A percentile compares a stretch with the other conserved stretches of the same genome.
These are phyloP conservation scores for Pseudopodoces humilis DNA, from an alignment of 2,113 vertebrate genomes.

Conservation along the genomic window DNA sequence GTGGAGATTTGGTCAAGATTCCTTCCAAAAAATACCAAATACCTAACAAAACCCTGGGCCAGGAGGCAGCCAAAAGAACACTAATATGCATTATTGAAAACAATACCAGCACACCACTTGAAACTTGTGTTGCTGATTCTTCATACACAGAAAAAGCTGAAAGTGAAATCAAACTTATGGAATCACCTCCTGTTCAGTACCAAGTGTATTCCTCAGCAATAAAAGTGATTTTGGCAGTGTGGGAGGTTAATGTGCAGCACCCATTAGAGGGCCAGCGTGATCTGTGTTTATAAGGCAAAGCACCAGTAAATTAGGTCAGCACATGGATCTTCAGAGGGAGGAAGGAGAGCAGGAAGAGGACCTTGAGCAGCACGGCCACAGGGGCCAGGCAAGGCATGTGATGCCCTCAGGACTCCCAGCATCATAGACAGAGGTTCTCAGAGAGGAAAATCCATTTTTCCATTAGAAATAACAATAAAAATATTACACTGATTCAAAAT, in stretches of 20 bases:
- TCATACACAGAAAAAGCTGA: neutral
- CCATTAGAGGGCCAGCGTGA: neutral
- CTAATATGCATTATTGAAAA: neutral
- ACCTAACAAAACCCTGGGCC: neutral
- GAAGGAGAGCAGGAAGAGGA: neutral
- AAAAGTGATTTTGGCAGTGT: neutral
- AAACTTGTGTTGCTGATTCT: neutral
- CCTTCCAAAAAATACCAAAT: neutral
- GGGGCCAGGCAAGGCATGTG: neutral
- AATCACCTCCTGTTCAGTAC: neutral
- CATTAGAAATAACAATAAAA: conserved; percentile 33
- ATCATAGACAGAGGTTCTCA: neutral
- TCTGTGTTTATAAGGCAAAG: neutral
- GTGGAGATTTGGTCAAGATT: neutral
- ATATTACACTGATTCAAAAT: conserved; percentile 26
- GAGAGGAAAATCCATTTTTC: conserved; percentile 38
- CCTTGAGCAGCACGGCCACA: neutral
- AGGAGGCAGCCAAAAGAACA: neutral
- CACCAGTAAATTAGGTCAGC: conserved; percentile 2
- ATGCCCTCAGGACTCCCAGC: neutral
- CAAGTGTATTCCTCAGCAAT: neutral
- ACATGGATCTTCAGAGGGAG: neutral
- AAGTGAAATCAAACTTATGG: neutral
- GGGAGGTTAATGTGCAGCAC: neutral
- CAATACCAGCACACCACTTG: neutral